Evolutionary conservation across 2,797 vertebrate species (phyloP), one percentile per base, ranked within the genome.

Genomic region (Gallinago solitaria): DNA sequence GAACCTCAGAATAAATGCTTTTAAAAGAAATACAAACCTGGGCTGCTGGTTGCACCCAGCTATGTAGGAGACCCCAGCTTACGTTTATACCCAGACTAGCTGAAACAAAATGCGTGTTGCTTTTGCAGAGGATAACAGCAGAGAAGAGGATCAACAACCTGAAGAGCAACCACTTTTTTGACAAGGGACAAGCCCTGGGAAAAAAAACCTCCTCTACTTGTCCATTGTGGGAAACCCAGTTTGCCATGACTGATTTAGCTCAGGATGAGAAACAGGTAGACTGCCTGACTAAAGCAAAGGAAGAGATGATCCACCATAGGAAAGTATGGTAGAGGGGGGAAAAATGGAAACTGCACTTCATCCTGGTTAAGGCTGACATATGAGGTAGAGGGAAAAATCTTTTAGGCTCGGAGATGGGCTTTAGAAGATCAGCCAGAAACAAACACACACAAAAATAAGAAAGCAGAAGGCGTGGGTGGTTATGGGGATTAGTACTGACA

Each of bases 401-500:
- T 90, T 45, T 50, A 70, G 76, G 39, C 71, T 95, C 1, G 0
- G 47, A 75, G 51, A 75, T 93, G 90, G 53, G 19, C 79, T 95
- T 95, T 91, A 79, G 82, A 95, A 92, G 89, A 93, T 68, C 32
- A 95, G 67, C 70, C 82, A 95, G 74, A 78, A 95, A 74, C 82
- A 94, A 85, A 73, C 48, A 85, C n/a, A 60, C 54, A 4, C 35
- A 65, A 65, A 93, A 93, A 53, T 75, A 90, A 94, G 95, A 95
- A 96, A 92, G 93, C 90, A 96, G 93, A 92, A 96, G 92, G 94
- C 65, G 61, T 96, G 95, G 91, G 94, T 94, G 94, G 95, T 96
- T 94, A 35, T 91, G 84, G 87, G 59, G 95, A 93, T 96, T 96
- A 96, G 69, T 87, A 65, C 87, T 78, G 91, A 90, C 95, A 95